phyloP scores from a whole-genome alignment of 2,113 vertebrate genomes.

The Vulpes ferrilata region DNA sequence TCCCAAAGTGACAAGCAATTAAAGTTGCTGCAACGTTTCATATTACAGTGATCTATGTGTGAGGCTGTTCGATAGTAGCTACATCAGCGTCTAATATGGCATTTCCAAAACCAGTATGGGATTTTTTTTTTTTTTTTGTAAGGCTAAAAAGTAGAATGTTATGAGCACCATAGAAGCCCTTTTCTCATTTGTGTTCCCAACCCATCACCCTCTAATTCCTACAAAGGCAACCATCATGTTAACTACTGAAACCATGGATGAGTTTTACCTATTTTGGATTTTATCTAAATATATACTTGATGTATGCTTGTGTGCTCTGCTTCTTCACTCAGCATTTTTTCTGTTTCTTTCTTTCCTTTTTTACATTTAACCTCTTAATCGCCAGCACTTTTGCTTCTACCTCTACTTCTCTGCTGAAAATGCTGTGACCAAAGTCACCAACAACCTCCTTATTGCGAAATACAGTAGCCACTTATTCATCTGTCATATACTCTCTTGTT shows the following conservation, averaged over 20 bases:
- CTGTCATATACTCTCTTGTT: background rate
- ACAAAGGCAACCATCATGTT: background rate
- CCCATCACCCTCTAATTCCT: accelerated
- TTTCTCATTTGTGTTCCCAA: background rate
- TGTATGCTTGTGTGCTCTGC: background rate
- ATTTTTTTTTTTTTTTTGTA: background rate
- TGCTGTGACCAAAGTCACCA: background rate
- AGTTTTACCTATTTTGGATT: background rate
- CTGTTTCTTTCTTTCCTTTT: background rate
- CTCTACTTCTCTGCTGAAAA: background rate
- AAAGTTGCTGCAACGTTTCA: background rate
- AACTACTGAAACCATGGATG: background rate
- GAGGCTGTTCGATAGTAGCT: background rate
- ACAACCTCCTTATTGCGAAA: background rate
- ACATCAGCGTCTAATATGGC: background rate
- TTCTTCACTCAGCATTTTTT: background rate
- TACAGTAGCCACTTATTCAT: background rate
- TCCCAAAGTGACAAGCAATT: background rate
- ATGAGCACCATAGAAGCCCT: accelerated
- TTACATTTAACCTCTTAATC: background rate
- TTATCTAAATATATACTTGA: background rate
- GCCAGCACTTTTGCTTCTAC: background rate
- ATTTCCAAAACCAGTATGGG: background rate
- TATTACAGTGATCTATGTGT: background rate
- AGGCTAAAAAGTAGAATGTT: background rate